A percentile compares a stretch with the other conserved stretches of the same genome.
Evolutionary conservation across 1,140 invertebrate genomes (phyloP).

Genomic region (Neelides sp.): DNA sequence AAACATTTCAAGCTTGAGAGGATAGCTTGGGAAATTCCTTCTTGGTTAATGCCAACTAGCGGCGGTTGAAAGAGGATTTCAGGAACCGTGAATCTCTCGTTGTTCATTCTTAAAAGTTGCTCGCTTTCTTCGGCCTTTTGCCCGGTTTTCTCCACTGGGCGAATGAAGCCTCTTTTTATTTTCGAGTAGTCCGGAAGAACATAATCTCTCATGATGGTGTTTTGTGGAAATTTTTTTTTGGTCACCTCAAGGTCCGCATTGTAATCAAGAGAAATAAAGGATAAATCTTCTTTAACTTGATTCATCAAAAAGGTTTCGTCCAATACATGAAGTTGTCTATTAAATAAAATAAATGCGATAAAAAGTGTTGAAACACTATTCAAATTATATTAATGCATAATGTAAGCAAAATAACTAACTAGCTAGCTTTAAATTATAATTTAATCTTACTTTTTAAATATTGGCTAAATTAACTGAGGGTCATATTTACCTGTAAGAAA

Average conservation of each 20-base stretch:
- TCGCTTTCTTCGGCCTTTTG: slow-evolving; percentile 49
- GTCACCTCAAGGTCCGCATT: slow-evolving; percentile 68
- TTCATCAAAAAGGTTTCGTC: slow-evolving; percentile 99
- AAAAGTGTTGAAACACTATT: neutral
- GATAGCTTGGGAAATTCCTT: slow-evolving; percentile 86
- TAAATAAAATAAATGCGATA: slow-evolving; percentile 16
- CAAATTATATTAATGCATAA: neutral
- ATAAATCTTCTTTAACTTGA: slow-evolving; percentile 95
- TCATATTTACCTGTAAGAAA: slow-evolving; percentile 59
- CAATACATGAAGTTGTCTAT: slow-evolving; percentile 89
- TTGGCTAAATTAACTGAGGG: neutral
- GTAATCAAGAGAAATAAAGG: slow-evolving; percentile 83
- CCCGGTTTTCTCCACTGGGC: slow-evolving; percentile 41
- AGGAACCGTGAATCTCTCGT: slow-evolving; percentile 83
- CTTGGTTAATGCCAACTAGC: slow-evolving; percentile 85
- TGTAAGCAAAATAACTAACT: neutral
- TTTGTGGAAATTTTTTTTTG: slow-evolving; percentile 46
- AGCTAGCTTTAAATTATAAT: slow-evolving; percentile 1
- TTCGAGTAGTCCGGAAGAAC: slow-evolving; percentile 89
- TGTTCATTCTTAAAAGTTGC: slow-evolving; percentile 68
- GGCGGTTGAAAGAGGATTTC: slow-evolving; percentile 91
- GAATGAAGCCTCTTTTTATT: slow-evolving; percentile 64
- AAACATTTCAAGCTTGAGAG: too few species aligned
- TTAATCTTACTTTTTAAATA: slow-evolving; percentile 1
- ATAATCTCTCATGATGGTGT: slow-evolving; percentile 73